Percentiles rank a stretch among this genome's conserved stretches.
Evolutionary conservation across 2,888 invertebrate genomes (phyloP).

Genomic region (Rugalucina vietnamica): DNA sequence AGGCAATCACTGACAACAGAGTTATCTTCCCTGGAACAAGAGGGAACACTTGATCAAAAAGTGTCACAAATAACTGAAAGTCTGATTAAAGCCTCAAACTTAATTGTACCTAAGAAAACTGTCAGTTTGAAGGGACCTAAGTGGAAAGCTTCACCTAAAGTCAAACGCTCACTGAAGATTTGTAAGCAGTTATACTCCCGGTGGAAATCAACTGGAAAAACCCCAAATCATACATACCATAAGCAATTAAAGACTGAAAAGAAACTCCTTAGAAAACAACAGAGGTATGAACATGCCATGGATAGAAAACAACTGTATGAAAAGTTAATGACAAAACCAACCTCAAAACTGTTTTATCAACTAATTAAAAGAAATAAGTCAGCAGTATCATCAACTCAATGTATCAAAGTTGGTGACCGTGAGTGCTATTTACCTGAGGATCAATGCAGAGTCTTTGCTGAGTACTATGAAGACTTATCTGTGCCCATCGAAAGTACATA

Average conservation of each 20-base stretch:
- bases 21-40: background rate
- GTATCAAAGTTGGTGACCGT: background rate
- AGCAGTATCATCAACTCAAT: background rate
- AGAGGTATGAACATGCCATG: background rate
- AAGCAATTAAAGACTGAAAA: background rate
- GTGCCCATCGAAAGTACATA: background rate
- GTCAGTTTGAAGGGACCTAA: background rate
- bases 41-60: background rate
- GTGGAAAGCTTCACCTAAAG: background rate
- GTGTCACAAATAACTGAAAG: background rate
- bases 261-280: background rate
- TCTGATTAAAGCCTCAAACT: background rate
- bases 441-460: background rate
- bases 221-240: background rate
- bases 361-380: background rate
- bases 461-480: background rate
- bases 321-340: constrained; percentile 8
- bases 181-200: background rate
- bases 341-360: background rate
- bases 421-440: background rate
- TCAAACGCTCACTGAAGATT: background rate
- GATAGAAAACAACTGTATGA: constrained; percentile 1
- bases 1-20: background rate
- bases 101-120: background rate
- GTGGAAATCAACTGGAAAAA: background rate